Evolutionary conservation across 1,140 invertebrate species (phyloP), one percentile per base, ranked within the genome.

Genomic region (Drosophila murphyi): DNA sequence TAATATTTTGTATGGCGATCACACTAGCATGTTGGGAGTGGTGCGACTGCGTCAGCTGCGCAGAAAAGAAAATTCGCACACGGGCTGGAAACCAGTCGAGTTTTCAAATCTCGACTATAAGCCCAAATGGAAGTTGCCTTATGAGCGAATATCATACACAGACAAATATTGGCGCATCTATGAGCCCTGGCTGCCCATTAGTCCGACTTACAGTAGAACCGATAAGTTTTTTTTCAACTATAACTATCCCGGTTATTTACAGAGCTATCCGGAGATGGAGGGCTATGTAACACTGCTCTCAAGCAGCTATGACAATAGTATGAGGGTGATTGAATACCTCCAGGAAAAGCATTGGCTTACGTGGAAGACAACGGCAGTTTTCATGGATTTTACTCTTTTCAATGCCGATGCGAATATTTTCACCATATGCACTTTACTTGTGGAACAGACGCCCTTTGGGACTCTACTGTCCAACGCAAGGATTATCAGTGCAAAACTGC

Each of bases 381-480:
- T 91, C 4, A 70, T 92, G 3, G 91, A 92, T 10, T 92, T 92
- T 12, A 81, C 85, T 2, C 10, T 91, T 4, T 92, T 74, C 67
- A 91, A 78, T 60, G 54, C 10, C 4, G 91, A 92, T 41, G 57
- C 72, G 0, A 80, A 87, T 6, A 62, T 76, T 0, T 90, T 92
- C 5, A 63, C 52, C 4, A 28, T 87, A 1, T 47, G 61, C 34
- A 79, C 77, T 0, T 8, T 92, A 34, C 4, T 39, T 0, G 5
- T 91, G 37, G 91, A 92, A 43, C 65, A 64, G 31, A 83, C 77
- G 1, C 63, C 78, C 0, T 90, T 86, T 12, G 90, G 90, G 0
- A 3, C 20, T 0, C 10, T 80, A 3, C 4, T 71, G 1, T 5
- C 64, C 1, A 2, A 34, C 0, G 43, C 47, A 0, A 3, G 34